Conservation (phyloP, 2,888 invertebrate species). For the Leucophenga montana region DNA sequence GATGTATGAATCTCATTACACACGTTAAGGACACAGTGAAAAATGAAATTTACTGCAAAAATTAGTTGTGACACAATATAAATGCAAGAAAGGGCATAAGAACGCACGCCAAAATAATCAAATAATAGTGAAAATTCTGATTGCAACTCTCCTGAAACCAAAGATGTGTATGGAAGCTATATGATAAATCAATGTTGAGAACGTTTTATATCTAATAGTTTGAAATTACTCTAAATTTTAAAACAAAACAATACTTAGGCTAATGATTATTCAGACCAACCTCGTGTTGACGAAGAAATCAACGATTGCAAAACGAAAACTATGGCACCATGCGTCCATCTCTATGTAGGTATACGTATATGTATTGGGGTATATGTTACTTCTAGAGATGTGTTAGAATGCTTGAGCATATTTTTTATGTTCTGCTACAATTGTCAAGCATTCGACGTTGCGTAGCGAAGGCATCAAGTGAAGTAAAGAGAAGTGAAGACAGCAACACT, state of each 20-base stretch:
- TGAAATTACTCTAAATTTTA: background rate
- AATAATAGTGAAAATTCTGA: no score
- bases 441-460: background rate
- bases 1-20: no score
- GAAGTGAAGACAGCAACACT: constrained; percentile 20
- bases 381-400: background rate
- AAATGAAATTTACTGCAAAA: no score
- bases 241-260: background rate
- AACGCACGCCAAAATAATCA: no score
- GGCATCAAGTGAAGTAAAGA: background rate
- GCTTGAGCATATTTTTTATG: constrained; percentile 11
- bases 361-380: background rate
- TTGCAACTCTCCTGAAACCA: no score
- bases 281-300: constrained; percentile 1
- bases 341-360: background rate
- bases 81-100: no score
- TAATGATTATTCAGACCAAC: background rate
- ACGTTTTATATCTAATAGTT: no score
- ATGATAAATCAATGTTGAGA: no score
- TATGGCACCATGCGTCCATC: background rate
- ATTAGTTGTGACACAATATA: no score
- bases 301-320: constrained; percentile 1
- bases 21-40: no score
- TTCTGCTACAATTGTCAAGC: constrained; percentile 15
- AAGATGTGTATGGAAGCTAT: no score